Percentiles rank a stretch among this genome's conserved stretches.
These are phyloP conservation scores for Picathartes gymnocephalus DNA, from an alignment of 2,113 vertebrate species.

Conservation along the genomic window DNA sequence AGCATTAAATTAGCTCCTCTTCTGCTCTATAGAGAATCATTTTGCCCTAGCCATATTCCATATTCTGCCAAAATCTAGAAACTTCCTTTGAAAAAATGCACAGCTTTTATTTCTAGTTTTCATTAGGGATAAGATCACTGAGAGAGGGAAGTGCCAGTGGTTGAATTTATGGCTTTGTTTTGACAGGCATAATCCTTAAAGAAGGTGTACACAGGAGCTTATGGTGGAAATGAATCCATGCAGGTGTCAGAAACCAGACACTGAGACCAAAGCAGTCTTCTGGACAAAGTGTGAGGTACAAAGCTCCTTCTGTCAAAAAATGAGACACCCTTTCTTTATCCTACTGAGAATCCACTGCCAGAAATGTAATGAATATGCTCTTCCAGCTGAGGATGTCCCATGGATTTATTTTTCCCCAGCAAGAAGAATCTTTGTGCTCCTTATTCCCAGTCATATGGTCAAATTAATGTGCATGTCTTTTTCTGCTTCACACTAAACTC, in stretches of 20 bases:
- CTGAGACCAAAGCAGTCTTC: not conserved
- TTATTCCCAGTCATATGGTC: not conserved
- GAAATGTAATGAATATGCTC: not conserved
- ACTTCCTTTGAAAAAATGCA: not conserved
- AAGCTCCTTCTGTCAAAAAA: not conserved
- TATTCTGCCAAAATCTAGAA: not conserved
- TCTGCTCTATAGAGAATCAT: not conserved
- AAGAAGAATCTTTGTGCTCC: not conserved
- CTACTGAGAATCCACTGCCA: not conserved
- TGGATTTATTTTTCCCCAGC: not conserved
- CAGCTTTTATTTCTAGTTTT: not conserved
- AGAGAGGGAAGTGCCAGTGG: not conserved
- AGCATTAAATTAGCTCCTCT: not conserved
- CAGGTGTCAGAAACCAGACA: not conserved
- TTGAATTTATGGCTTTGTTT: not conserved
- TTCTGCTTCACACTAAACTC: not conserved
- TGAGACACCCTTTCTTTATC: not conserved
- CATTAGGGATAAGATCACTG: not conserved
- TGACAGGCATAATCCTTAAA: not conserved
- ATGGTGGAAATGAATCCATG: not conserved
- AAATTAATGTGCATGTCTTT: not conserved
- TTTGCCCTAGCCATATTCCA: not conserved
- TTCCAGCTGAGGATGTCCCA: not conserved
- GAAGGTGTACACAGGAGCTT: not conserved
- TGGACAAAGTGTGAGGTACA: not conserved